These are phyloP conservation scores for Drosophila funebris DNA, from an alignment of 1,140 invertebrate species.

Conservation along the genomic window DNA sequence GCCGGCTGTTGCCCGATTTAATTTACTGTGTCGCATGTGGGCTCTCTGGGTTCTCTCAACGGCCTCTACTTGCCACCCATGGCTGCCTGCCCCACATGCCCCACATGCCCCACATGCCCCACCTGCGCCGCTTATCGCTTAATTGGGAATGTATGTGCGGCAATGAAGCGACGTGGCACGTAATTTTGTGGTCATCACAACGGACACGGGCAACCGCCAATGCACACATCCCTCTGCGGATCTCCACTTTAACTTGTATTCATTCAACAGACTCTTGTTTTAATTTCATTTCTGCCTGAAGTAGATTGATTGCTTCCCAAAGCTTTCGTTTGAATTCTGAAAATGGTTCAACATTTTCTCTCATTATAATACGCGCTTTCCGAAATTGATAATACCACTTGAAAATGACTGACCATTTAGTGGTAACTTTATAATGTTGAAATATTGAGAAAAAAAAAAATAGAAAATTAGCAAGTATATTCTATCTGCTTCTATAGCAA, in stretches of 20 bases:
- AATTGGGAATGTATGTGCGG: constrained; percentile 46
- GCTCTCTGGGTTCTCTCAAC: background rate
- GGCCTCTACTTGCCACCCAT: too few relatives aligned
- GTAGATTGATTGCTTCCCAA: constrained; percentile 13
- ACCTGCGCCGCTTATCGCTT: constrained; percentile 36
- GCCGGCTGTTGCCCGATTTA: constrained; percentile 65
- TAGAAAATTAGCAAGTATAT: too few relatives aligned
- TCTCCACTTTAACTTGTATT: constrained; percentile 4
- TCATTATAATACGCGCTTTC: too few relatives aligned
- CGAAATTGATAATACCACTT: too few relatives aligned
- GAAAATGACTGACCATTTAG: too few relatives aligned
- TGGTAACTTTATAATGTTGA: too few relatives aligned
- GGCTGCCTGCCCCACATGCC: background rate
- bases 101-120: background rate
- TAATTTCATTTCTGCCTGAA: constrained; percentile 17
- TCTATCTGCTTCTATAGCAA: too few relatives aligned
- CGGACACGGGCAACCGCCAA: constrained; percentile 28
- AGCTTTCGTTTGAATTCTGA: background rate
- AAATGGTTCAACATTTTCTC: background rate
- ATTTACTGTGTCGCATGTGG: constrained; percentile 64
- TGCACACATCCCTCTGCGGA: background rate
- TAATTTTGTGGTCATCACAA: constrained; percentile 72
- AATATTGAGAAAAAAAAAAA: too few relatives aligned
- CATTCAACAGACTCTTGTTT: constrained; percentile 6
- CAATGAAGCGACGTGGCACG: constrained; percentile 58